These are phyloP conservation scores for Bibio marci DNA, from an alignment of 2,888 invertebrate species.

Conservation along the genomic window DNA sequence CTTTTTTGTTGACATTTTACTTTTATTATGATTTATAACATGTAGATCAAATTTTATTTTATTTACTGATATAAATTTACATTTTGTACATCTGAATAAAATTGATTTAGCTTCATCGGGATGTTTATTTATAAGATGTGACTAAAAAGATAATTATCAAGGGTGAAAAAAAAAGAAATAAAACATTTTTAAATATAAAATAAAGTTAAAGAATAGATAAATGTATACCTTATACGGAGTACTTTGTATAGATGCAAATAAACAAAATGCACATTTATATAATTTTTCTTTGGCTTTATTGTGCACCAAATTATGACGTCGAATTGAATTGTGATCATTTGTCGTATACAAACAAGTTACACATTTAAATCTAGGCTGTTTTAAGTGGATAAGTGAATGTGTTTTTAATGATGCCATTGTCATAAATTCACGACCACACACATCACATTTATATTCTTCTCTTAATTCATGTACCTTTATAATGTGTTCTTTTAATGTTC, in stretches of 20 bases:
- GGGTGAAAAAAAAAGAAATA: conserved; percentile 6
- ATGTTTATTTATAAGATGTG: too few species aligned
- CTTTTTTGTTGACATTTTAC: too few species aligned
- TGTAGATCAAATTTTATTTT: conserved; percentile 22
- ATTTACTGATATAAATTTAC: conserved; percentile 25
- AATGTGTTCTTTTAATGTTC: conserved; percentile 35
- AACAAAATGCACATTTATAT: conserved; percentile 63
- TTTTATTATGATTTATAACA: conserved; percentile 20
- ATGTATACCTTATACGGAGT: conserved; percentile 45
- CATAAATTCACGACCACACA: conserved; percentile 4
- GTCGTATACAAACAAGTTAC: conserved; percentile 52
- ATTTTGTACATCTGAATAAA: conserved; percentile 28
- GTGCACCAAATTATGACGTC: conserved; percentile 63
- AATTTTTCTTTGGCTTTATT: conserved; percentile 42
- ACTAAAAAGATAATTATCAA: conserved; percentile 46
- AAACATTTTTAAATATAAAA: neutral
- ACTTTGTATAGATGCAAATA: conserved; percentile 66
- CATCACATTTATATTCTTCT: conserved; percentile 3
- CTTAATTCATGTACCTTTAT: conserved; percentile 15
- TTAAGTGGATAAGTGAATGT: conserved; percentile 5
- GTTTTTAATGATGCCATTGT: conserved; percentile 4
- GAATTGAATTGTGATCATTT: conserved; percentile 63
- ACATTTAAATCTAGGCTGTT: conserved; percentile 61
- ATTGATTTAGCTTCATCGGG: conserved; percentile 45
- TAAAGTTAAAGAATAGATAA: neutral